Base-by-base conservation (phyloP, 2,797 vertebrate species). In the Sebastes cheni region DNA sequence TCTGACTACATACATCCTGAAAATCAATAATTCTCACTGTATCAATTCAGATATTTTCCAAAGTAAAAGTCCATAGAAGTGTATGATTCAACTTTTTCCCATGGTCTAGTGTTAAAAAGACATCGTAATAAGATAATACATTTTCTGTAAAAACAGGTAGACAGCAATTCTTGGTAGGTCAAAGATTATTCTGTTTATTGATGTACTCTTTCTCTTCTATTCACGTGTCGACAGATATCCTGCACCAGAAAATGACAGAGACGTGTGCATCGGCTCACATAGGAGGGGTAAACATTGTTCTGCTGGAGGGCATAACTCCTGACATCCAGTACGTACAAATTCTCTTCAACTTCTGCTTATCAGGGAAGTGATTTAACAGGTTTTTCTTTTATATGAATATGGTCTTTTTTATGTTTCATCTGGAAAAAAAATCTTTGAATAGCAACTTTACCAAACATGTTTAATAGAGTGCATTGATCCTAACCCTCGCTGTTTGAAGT, bases 191-290 rank as follows among this genome's bases (percentile, higher is more conserved):
- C 23, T 16, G 4, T 58, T 42, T 20, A n/a, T n/a, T 55, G 18
- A 67, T 36, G 2, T 22, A 0, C 34, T 62, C 4, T 64, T 27
- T 2, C n/a, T 42, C 32, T 36, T 13, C 1, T 30, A 36, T 2
- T 14, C 23, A 5, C 12, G 12, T 78, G 13, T 58, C 16, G 3
- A 9, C 78, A 99, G 98, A 99, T 92, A 97, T 99, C 64, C 95
- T 99, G n/a, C 98, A 99, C 91, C 99, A 99, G 89, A 99, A 99
- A 91, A 99, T 99, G 98, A 99, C 99, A 0, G 99, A 99, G 90
- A 99, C 99, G 0, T 99, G 98, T 86, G 99, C 98, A 8, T 99
- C 99, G 1, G 98, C 98, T 93, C 98, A 99, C 84, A 98, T 99
- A 60, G 99, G 99, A 84, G 98, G 98, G 32, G 97, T 99, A 58